Conservation (phyloP, 2,888 invertebrate genomes). For the Fabriciana adippe region DNA sequence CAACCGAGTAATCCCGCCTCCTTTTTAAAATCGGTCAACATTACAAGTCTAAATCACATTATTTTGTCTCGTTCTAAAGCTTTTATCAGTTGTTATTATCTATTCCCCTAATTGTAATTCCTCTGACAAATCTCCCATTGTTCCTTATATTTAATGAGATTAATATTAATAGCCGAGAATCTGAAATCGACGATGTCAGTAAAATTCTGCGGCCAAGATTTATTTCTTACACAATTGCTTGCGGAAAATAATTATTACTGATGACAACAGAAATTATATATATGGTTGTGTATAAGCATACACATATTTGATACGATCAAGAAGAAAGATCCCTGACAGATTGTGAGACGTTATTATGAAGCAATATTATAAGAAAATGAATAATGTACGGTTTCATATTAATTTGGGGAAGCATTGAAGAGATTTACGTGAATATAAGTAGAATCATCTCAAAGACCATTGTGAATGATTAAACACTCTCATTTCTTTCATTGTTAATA, state of each 20-base stretch:
- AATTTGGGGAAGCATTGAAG: conserved; percentile 8
- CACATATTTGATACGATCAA: conserved; percentile 17
- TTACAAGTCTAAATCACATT: no score
- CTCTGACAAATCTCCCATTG: neutral
- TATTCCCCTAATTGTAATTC: conserved; percentile 37
- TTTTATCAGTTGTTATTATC: conserved; percentile 22
- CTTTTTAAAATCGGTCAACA: no score
- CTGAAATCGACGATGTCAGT: no score
- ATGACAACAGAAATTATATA: no score
- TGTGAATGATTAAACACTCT: conserved; percentile 7
- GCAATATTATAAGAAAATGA: conserved; percentile 21
- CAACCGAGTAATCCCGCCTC: no score
- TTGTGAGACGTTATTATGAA: conserved; percentile 11
- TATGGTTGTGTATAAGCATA: neutral
- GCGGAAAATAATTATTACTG: no score
- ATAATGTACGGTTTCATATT: conserved; percentile 25
- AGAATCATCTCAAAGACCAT: conserved; percentile 7
- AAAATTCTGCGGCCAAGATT: no score
- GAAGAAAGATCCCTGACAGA: conserved; percentile 24
- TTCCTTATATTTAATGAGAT: no score
- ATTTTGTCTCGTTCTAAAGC: no score
- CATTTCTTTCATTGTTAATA: neutral
- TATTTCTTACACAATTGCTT: no score
- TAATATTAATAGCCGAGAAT: no score
- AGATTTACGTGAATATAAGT: conserved; percentile 17